phyloP scores from a whole-genome alignment of 2,113 vertebrate genomes.

The Pseudorasbora parva region DNA sequence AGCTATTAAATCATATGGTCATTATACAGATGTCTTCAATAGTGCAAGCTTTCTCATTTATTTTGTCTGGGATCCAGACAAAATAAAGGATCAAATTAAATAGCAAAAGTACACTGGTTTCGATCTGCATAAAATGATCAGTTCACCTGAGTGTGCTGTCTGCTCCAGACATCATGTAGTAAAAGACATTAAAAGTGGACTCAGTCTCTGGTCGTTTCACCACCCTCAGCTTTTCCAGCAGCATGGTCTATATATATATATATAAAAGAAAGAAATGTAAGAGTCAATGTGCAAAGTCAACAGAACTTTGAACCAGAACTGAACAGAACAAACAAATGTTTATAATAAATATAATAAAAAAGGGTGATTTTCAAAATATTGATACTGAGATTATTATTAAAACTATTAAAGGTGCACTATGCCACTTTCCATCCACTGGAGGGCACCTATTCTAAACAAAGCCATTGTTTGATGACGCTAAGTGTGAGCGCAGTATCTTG shows the following conservation, averaged over 20 bases:
- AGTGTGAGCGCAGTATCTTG: too few species aligned
- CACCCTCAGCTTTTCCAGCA: conserved; percentile 93
- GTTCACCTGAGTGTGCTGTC: conserved; percentile 87
- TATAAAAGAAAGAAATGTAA: background rate
- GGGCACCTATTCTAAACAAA: too few species aligned
- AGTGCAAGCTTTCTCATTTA: background rate
- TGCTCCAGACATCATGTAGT: conserved; percentile 91
- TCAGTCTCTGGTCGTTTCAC: conserved; percentile 83
- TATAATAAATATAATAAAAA: background rate
- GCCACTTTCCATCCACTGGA: too few species aligned
- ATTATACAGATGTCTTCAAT: background rate
- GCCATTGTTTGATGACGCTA: too few species aligned
- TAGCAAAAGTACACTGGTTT: background rate
- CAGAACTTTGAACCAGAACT: background rate
- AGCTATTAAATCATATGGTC: background rate
- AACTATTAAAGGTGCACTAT: too few species aligned
- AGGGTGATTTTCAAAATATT: background rate
- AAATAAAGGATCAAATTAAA: background rate
- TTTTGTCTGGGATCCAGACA: background rate
- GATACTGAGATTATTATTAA: background rate
- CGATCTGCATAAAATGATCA: background rate
- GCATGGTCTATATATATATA: conserved; percentile 85
- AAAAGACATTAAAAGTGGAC: conserved; percentile 92
- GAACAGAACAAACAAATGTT: background rate
- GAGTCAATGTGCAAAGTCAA: background rate